phyloP scores from a whole-genome alignment of 2,888 invertebrate genomes.

The Ochlodes sylvanus region DNA sequence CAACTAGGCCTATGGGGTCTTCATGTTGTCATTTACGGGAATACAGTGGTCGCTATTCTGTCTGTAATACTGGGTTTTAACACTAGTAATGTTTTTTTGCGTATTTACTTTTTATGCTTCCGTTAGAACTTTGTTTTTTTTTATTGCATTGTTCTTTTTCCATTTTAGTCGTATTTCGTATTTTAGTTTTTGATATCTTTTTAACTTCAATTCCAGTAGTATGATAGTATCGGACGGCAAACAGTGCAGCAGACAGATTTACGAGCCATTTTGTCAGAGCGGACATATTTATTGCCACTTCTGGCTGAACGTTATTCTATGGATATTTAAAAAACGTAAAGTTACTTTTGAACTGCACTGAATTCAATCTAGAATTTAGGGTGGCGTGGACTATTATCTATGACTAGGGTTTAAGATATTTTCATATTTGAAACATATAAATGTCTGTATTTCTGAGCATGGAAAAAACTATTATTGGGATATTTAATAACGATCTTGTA shows the following conservation, averaged over 20 bases:
- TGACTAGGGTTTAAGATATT: neutral
- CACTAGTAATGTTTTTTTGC: too few species aligned
- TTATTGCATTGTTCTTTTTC: neutral
- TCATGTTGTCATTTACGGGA: too few species aligned
- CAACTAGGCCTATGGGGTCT: too few species aligned
- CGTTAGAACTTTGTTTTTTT: neutral
- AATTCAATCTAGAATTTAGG: constrained; percentile 9
- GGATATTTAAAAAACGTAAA: constrained; percentile 5
- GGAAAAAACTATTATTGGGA: too few species aligned
- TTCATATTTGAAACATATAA: too few species aligned
- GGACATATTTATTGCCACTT: constrained; percentile 26
- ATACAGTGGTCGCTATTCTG: too few species aligned
- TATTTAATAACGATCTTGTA: too few species aligned
- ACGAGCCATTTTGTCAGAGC: constrained; percentile 28
- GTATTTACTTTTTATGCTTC: too few species aligned
- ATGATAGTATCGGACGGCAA: constrained; percentile 29
- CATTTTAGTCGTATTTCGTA: neutral
- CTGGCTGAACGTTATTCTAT: constrained; percentile 15
- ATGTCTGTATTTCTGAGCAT: too few species aligned
- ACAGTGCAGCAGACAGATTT: constrained; percentile 29
- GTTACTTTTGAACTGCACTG: constrained; percentile 10
- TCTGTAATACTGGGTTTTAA: too few species aligned
- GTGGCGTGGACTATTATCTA: neutral
- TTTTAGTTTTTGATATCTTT: constrained; percentile 4
- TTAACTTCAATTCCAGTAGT: constrained; percentile 8